Conservation (phyloP, 2,113 vertebrate genomes). For the Spea bombifrons region DNA sequence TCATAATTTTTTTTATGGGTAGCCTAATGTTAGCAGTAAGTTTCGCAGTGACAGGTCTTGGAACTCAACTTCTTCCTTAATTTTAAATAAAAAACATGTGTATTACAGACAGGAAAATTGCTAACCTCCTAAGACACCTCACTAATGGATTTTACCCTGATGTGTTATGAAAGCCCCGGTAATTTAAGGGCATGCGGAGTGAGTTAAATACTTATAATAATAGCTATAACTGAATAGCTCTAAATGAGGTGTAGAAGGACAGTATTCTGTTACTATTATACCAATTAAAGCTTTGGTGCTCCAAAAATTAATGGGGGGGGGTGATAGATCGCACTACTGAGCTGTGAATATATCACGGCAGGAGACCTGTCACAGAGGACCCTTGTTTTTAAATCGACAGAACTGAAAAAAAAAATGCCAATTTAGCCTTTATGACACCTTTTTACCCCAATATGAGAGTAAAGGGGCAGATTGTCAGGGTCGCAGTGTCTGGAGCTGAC, state of each 20-base stretch:
- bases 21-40: conserved; percentile 19
- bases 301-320: too few relatives aligned
- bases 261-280: not conserved
- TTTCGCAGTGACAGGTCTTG: conserved; percentile 10
- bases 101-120: not conserved
- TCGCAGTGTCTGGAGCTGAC: too few relatives aligned
- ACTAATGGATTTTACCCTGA: not conserved
- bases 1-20: conserved; percentile 40
- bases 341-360: too few relatives aligned
- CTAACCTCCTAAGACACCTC: not conserved
- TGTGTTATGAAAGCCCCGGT: not conserved
- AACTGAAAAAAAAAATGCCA: too few relatives aligned
- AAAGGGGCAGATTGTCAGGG: too few relatives aligned
- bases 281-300: too few relatives aligned
- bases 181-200: not conserved
- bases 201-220: not conserved
- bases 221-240: not conserved
- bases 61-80: not conserved
- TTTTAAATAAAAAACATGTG: not conserved
- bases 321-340: too few relatives aligned
- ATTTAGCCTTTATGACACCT: too few relatives aligned
- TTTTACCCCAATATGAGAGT: too few relatives aligned
- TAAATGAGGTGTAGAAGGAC: not conserved
- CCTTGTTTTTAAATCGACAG: too few relatives aligned
- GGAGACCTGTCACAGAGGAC: too few relatives aligned